Evolutionary conservation across 2,113 vertebrate genomes (phyloP).

Genomic region (Ahaetulla prasina): DNA sequence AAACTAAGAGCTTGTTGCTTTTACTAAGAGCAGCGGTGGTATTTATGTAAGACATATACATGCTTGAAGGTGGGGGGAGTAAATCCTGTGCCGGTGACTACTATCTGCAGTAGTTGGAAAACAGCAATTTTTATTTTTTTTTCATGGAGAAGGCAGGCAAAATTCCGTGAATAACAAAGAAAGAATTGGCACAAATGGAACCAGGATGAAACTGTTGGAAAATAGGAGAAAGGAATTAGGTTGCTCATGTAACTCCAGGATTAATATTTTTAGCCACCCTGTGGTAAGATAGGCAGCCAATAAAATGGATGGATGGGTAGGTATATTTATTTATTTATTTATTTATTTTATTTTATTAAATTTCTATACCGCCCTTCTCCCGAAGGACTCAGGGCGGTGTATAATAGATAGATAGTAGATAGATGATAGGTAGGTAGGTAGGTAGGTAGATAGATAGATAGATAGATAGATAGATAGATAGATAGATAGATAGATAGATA

Average conservation of each 20-base stretch:
- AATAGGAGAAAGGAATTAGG: not conserved
- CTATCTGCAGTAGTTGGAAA: not conserved
- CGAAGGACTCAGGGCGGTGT: too few relatives aligned
- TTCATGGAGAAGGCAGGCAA: not conserved
- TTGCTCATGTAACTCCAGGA: not conserved
- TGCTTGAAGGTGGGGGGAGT: not conserved
- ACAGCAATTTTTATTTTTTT: not conserved
- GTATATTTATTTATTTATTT: too few relatives aligned
- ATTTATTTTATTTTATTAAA: too few relatives aligned
- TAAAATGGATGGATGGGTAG: not conserved
- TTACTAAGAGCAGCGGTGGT: constrained; percentile 22
- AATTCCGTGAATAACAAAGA: not conserved
- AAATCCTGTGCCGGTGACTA: not conserved
- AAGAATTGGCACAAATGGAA: not conserved
- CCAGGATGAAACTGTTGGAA: not conserved
- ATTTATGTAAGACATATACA: constrained; percentile 6
- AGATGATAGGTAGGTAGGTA: too few relatives aligned
- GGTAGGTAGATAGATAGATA: too few relatives aligned
- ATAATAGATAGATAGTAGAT: too few relatives aligned
- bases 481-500: too few relatives aligned
- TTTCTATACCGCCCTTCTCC: too few relatives aligned
- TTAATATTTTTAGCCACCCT: not conserved
- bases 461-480: too few relatives aligned
- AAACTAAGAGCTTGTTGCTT: constrained; percentile 40
- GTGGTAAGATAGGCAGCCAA: not conserved